phyloP scores from a whole-genome alignment of 2,113 vertebrate genomes.

The Mixornis gularis region DNA sequence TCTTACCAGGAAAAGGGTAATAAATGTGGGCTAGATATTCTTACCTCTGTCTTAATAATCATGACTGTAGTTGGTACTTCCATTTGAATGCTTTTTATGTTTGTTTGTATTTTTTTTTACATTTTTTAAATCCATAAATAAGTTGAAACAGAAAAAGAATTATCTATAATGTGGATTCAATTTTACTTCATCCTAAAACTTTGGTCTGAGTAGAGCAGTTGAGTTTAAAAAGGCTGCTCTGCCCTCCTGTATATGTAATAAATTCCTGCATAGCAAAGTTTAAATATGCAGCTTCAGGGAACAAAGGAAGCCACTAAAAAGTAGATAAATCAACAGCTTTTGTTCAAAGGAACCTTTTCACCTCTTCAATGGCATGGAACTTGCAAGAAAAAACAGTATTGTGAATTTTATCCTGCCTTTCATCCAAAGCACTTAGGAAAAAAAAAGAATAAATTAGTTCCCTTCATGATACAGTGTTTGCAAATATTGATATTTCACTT shows the following conservation, averaged over 20 bases:
- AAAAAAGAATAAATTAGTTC: not conserved
- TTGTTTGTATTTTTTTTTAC: not conserved
- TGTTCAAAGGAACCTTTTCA: constrained; percentile 32
- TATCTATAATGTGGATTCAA: not conserved
- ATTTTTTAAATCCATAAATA: not conserved
- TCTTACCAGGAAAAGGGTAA: not conserved
- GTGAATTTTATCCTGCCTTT: constrained; percentile 28
- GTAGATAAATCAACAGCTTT: constrained; percentile 45
- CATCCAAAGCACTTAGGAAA: not conserved
- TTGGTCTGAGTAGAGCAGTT: not conserved
- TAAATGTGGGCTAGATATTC: not conserved
- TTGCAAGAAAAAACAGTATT: constrained; percentile 25
- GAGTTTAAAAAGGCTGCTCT: not conserved
- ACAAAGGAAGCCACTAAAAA: constrained; percentile 18
- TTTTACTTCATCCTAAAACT: not conserved
- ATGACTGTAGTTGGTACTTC: not conserved
- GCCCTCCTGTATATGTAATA: not conserved
- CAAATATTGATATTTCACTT: not conserved
- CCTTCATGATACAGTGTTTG: not conserved
- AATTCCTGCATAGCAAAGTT: constrained; percentile 7
- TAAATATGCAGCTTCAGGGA: constrained; percentile 22
- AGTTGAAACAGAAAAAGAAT: not conserved
- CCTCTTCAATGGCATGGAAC: not conserved
- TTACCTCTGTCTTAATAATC: not conserved
- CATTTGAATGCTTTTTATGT: not conserved